Base-by-base conservation (phyloP, 2,797 vertebrate genomes). In the Knipowitschia caucasica region DNA sequence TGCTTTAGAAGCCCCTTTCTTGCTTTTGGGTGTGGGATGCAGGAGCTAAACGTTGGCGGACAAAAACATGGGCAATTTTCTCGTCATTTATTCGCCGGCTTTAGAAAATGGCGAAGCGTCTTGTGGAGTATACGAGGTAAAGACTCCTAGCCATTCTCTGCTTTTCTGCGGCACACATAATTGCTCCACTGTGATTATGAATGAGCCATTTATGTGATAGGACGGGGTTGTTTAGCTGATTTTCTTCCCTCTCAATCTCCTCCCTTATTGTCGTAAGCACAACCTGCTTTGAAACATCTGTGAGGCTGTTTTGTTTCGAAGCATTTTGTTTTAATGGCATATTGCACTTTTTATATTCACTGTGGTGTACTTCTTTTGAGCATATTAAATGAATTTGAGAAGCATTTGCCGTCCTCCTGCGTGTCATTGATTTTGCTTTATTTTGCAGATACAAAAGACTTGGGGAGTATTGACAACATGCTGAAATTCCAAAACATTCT, bases 41-140 rank as follows among this genome's bases (percentile, higher is more conserved):
- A 46, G 49, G 60, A 50, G 50, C 60, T 53, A 49, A 62, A 50
- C 15, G 15, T 77, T 69, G 70, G 69, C 54, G 51, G 63, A 84
- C 66, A 81, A 65, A 87, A 82, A 80, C 53, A 61, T 81, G 72
- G 68, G 62, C 79, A 86, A 82, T 86, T 89, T 86, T 86, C 73
- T 78, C 62, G 78, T 63, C 69, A 84, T 89, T 78, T 83, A 87
- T 82, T 82, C 62, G 30, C 61, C 61, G 69, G 64, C 12, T 14
- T 43, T 49, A 39, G 51, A 66, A 80, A 84, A 84, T 67, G 59
- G 67, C 63, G 61, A 70, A 75, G 79, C 70, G 9, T 50, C 39
- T 46, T 59, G 29, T 47, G 52, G 46, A 35, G 20, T 29, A 50
- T 42, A 34, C 34, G 46, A 56, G 49, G 61, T 31, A 50, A 72